These are phyloP conservation scores for Scolanthus callimorphus DNA, from an alignment of 92 coral and sea anemone species.

Conservation along the genomic window DNA sequence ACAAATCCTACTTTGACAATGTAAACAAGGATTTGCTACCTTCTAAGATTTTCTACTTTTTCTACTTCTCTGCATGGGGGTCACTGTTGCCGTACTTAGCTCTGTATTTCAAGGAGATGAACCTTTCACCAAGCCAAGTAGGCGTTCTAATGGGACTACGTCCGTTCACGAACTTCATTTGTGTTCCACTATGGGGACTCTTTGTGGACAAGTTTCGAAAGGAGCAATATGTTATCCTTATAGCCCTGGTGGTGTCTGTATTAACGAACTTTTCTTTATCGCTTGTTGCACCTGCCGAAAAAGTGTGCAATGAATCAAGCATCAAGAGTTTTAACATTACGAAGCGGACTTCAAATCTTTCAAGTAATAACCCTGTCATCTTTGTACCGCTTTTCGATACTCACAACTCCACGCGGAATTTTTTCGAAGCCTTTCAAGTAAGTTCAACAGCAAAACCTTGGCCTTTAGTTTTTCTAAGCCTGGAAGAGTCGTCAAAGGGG, in stretches of 20 bases:
- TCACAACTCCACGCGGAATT: not conserved
- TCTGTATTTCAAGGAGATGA: constrained; percentile 48
- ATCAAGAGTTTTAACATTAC: not conserved
- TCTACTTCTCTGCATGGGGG: constrained; percentile 56
- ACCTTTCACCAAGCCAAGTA: constrained; percentile 42
- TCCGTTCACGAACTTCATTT: constrained; percentile 44
- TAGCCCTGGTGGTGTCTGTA: constrained; percentile 30
- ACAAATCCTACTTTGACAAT: not conserved
- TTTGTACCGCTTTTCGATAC: constrained; percentile 1
- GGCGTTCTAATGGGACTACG: constrained; percentile 51
- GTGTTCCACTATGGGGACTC: constrained; percentile 45
- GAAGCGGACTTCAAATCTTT: constrained; percentile 3
- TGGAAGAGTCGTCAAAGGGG: constrained; percentile 1
- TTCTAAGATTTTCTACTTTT: constrained; percentile 43
- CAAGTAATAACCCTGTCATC: constrained; percentile 4
- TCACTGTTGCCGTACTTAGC: constrained; percentile 45
- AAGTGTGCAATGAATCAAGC: constrained; percentile 12
- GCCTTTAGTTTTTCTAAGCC: constrained; percentile 28
- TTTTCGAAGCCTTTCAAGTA: constrained; percentile 1
- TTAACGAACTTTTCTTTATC: constrained; percentile 43
- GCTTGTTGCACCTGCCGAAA: constrained; percentile 40
- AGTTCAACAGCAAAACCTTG: constrained; percentile 32
- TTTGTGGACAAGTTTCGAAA: constrained; percentile 34
- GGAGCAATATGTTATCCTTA: constrained; percentile 31
- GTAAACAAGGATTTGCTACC: constrained; percentile 36